Evolutionary conservation across 1,140 invertebrate genomes (phyloP).

Genomic region (Trinorchestia longiramus): DNA sequence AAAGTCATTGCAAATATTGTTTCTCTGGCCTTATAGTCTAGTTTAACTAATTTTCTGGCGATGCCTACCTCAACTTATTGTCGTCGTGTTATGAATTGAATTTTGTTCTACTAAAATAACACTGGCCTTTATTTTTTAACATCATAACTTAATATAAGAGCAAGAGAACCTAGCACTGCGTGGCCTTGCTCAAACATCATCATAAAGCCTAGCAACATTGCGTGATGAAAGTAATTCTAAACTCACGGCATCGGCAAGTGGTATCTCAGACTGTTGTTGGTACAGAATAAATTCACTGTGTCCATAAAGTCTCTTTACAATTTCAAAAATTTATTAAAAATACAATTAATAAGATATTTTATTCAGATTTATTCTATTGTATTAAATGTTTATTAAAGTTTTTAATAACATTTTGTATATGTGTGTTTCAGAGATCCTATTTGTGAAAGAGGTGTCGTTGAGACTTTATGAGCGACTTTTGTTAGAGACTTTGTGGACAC

Average conservation of each 20-base stretch:
- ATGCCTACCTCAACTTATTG: neutral
- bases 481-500: too few species aligned
- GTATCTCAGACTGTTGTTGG: neutral
- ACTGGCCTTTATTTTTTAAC: neutral
- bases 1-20: neutral
- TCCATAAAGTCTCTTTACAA: too few species aligned
- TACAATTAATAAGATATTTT: too few species aligned
- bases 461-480: too few species aligned
- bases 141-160: neutral
- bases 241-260: neutral
- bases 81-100: neutral
- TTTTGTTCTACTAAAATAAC: neutral
- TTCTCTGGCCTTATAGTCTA: neutral
- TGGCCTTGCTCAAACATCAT: neutral
- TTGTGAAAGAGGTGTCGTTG: too few species aligned
- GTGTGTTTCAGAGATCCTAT: too few species aligned
- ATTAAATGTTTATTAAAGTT: too few species aligned
- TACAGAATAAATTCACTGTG: too few species aligned
- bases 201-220: neutral
- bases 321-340: too few species aligned
- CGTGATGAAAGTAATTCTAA: neutral
- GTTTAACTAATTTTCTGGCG: neutral
- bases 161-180: neutral
- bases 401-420: too few species aligned
- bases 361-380: too few species aligned